Evolutionary conservation across 1,140 invertebrate genomes (phyloP).

Genomic region (Phortica variegata): DNA sequence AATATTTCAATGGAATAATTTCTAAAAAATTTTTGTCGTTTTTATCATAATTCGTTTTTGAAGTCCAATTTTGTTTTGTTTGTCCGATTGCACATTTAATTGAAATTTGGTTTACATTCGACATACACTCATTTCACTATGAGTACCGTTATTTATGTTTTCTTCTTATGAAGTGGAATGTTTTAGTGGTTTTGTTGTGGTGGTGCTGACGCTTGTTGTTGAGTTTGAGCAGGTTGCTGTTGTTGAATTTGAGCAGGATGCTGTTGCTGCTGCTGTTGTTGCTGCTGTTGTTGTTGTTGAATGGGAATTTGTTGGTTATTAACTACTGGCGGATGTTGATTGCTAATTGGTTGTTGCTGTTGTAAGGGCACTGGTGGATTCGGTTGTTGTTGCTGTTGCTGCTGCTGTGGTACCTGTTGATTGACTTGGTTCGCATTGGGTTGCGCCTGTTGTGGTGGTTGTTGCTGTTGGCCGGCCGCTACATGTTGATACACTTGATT

Average conservation of each 20-base stretch:
- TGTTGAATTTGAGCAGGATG: slow-evolving; percentile 17
- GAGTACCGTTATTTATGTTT: no score
- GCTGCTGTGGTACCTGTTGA: slow-evolving; percentile 19
- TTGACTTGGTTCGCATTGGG: slow-evolving; percentile 43
- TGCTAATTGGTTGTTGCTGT: slow-evolving; percentile 12
- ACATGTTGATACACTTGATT: slow-evolving; percentile 27
- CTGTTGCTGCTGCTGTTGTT: slow-evolving; percentile 18
- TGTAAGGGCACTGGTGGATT: slow-evolving; percentile 15
- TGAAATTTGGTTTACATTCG: no score
- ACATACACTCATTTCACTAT: no score
- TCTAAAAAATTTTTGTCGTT: no score
- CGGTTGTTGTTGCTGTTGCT: slow-evolving; percentile 16
- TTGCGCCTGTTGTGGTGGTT: slow-evolving; percentile 32
- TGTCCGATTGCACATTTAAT: no score
- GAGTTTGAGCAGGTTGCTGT: slow-evolving; percentile 16
- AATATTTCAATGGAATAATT: no score
- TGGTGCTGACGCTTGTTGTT: slow-evolving; percentile 10
- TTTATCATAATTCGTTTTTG: no score
- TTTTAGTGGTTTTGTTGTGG: no score
- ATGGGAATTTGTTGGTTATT: slow-evolving; percentile 9
- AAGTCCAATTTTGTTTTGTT: no score
- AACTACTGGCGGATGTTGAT: slow-evolving; percentile 14
- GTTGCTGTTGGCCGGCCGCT: slow-evolving; percentile 42
- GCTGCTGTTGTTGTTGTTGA: slow-evolving; percentile 32
- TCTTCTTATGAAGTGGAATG: no score